These are phyloP conservation scores for Melieria omissa DNA, from an alignment of 2,888 invertebrate genomes.

Conservation along the genomic window DNA sequence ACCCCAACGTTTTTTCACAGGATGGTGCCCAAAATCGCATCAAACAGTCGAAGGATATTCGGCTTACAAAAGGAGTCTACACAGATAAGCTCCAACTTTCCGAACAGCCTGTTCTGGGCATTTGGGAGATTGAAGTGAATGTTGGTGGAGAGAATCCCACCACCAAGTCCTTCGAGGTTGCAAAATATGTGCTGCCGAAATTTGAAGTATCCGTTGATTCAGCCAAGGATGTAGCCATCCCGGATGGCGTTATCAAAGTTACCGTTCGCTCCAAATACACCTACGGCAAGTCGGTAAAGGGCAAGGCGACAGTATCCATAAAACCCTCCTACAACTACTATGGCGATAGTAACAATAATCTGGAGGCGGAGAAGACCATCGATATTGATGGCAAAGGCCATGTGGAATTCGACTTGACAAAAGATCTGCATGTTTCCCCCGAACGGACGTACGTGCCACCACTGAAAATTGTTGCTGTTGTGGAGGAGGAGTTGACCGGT, in stretches of 20 bases:
- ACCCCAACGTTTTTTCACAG: constrained; percentile 60
- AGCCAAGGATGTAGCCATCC: constrained; percentile 84
- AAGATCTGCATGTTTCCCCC: constrained; percentile 84
- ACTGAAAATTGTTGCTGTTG: constrained; percentile 77
- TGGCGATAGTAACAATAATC: constrained; percentile 3
- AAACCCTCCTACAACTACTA: constrained; percentile 44
- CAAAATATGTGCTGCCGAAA: constrained; percentile 46
- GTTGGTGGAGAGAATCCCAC: constrained; percentile 41
- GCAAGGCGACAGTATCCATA: constrained; percentile 83
- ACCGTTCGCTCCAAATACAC: constrained; percentile 73
- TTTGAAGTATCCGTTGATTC: constrained; percentile 86
- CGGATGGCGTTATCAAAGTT: constrained; percentile 77
- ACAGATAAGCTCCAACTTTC: constrained; percentile 80
- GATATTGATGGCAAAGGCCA: constrained; percentile 74
- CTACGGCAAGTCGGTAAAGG: constrained; percentile 86
- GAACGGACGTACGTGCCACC: constrained; percentile 42
- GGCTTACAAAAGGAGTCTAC: constrained; percentile 78
- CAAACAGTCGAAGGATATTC: constrained; percentile 80
- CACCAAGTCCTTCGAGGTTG: constrained; percentile 48
- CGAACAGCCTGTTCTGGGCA: constrained; percentile 83
- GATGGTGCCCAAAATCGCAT: constrained; percentile 75
- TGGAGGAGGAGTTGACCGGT: constrained; percentile 87
- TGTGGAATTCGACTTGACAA: constrained; percentile 79
- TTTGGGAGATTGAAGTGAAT: constrained; percentile 83
- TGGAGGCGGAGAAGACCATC: constrained; percentile 73